Evolutionary conservation across 2,888 invertebrate species (phyloP), one percentile per base, ranked within the genome.

Genomic region (Heliconius aoede): DNA sequence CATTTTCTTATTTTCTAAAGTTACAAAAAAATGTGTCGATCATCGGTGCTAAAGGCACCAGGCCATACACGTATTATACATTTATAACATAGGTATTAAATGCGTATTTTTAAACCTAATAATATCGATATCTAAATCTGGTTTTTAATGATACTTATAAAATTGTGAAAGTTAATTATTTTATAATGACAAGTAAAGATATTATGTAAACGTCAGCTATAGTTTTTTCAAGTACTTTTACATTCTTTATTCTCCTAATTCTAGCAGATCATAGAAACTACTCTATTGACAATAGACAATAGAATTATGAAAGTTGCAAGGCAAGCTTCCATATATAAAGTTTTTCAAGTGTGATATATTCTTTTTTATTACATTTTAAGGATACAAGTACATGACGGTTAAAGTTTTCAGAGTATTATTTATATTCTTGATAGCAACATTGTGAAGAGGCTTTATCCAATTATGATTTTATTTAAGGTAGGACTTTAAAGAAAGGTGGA

Each of bases 401-500:
- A 15, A 1, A 60, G 3, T 60, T 60, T 60, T 60, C 1, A 60
- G 18, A 24, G 28, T 60, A 26, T 60, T 26, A 60, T 2, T 60
- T 7, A 24, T 46, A 46, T 46, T 21, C 18, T 21, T 7, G 46
- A 15, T 13, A 11, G 11, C 11, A 58, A 7, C 15, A 8, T 61
- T 28, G 18, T 15, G 28, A 1, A 62, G 5, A 21, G 40, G n/a
- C 11, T 36, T 24, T n/a, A 65, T 65, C 5, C 13, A 13, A 65
- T 36, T 36, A n/a, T 13, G 2, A 24, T 36, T 65, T 65, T 36
- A 65, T 65, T 65, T 24, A 65, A 21, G 11, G 32, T 13, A 36
- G 13, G n/a, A 30, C n/a, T 51, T 69, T 55, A n/a, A 69, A 51
- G 55, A 72, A 62, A 72, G n/a, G 71, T 64, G 36, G 69, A 69